Evolutionary conservation across 2,113 vertebrate genomes (phyloP), one percentile per base, ranked within the genome.

Genomic region (Romanogobio albipinnatus): DNA sequence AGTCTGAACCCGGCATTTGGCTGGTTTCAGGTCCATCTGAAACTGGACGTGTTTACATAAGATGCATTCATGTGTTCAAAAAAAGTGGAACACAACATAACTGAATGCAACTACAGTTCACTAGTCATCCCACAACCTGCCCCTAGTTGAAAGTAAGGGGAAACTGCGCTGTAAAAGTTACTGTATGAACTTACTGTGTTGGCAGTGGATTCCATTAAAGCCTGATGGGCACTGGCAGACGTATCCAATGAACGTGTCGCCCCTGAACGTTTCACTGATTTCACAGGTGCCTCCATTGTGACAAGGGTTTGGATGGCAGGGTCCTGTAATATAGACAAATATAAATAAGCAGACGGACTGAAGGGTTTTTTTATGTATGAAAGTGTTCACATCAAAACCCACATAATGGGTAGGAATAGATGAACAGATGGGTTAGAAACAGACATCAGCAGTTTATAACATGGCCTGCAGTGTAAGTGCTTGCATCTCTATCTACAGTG

Each of bases 211-310:
- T 87, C 98, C 98, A 88, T 95, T 98, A 92, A 98, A 99, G 88
- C 98, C 98, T 33, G 89, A 90, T 17, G 95, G 95, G 92, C 98
- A 99, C 93, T 97, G 98, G 92, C 98, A 99, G 88, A 98, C 90
- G 4, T 99, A 99, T 87, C 96, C 98, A 75, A 98, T 97, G 93
- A 99, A 99, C 1, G 98, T 99, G 89, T 99, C 98, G 0, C 98
- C 98, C 83, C 98, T 93, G 91, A 96, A 99, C 0, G 97, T 97
- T 94, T 98, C 97, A 24, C 98, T 99, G 83, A 99, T 96, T 94
- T 97, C 96, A 93, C 98, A 99, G 8, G 90, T 94, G 88, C 98
- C 98, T 91, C 96, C 97, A 91, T 99, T 99, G 94, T 99, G 98
- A 87, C 98, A 99, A 0, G 98, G 98, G 90, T 98, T 99, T 87